Evolutionary conservation across 2,888 invertebrate genomes (phyloP).

Genomic region (Spialia ferax): DNA sequence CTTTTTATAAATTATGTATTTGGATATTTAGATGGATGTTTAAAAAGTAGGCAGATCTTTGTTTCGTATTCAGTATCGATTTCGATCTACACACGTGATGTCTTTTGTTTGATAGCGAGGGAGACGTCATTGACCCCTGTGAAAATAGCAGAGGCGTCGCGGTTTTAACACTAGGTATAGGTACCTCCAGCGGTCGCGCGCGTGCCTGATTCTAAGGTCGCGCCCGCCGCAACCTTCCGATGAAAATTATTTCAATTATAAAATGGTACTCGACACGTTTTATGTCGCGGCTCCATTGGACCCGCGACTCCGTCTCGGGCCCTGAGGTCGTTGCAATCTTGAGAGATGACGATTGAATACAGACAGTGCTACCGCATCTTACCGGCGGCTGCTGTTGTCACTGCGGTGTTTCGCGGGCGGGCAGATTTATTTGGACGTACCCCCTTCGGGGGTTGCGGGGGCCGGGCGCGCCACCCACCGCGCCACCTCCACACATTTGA

Average conservation of each 20-base stretch:
- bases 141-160: constrained; percentile 72
- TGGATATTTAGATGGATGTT: background rate
- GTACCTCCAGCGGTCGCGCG: constrained; percentile 74
- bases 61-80: constrained; percentile 19
- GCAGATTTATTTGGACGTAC: constrained; percentile 88
- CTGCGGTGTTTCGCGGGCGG: constrained; percentile 87
- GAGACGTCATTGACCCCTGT: constrained; percentile 75
- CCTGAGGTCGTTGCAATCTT: constrained; percentile 32
- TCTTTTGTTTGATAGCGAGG: constrained; percentile 63
- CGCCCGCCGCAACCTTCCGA: constrained; percentile 67
- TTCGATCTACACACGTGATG: constrained; percentile 50
- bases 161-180: constrained; percentile 71
- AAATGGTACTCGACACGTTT: constrained; percentile 59
- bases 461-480: constrained; percentile 81
- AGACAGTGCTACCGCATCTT: constrained; percentile 85
- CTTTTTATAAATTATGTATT: background rate
- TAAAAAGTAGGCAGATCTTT: background rate
- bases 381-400: constrained; percentile 84
- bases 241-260: constrained; percentile 78
- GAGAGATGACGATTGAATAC: constrained; percentile 51
- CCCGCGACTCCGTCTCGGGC: constrained; percentile 43
- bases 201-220: constrained; percentile 82
- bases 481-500: constrained; percentile 87
- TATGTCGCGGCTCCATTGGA: constrained; percentile 38
- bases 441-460: constrained; percentile 77